These are phyloP conservation scores for Emydocephalus ijimae DNA, from an alignment of 2,113 vertebrate genomes.

Conservation along the genomic window DNA sequence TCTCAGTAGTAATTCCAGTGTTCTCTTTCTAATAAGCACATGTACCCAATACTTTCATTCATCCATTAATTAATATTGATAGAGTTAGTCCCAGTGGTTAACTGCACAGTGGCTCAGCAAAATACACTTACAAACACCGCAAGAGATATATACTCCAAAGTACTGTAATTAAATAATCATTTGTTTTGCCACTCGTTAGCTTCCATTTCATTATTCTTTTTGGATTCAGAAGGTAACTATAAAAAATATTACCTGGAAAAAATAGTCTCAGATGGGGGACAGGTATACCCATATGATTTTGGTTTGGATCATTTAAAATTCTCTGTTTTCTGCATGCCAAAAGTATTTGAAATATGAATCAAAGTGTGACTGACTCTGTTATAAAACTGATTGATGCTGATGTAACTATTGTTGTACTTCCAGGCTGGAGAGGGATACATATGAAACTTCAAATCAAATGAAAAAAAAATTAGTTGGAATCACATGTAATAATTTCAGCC, in stretches of 20 bases:
- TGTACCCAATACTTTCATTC: slow-evolving; percentile 20
- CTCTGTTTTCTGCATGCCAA: neutral
- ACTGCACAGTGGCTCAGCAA: slow-evolving; percentile 37
- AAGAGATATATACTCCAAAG: neutral
- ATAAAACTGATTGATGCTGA: neutral
- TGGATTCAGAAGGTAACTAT: slow-evolving; percentile 31
- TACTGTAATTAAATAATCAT: slow-evolving; percentile 16
- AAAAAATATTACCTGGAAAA: slow-evolving; percentile 15
- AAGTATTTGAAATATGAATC: neutral
- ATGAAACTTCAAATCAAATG: neutral
- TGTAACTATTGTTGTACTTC: neutral
- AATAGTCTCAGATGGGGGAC: neutral
- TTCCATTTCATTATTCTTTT: neutral
- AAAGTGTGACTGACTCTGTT: neutral
- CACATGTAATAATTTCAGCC: neutral
- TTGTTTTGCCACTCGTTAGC: neutral
- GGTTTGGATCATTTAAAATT: neutral
- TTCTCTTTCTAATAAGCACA: neutral
- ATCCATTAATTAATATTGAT: slow-evolving; percentile 26
- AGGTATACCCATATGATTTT: slow-evolving; percentile 2
- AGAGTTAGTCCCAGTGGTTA: neutral
- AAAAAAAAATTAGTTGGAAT: neutral
- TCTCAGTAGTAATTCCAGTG: neutral
- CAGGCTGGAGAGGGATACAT: neutral
- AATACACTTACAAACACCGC: slow-evolving; percentile 43